Base-by-base conservation (phyloP, 2,797 vertebrate species). In the Ctenosaura bakeri region DNA sequence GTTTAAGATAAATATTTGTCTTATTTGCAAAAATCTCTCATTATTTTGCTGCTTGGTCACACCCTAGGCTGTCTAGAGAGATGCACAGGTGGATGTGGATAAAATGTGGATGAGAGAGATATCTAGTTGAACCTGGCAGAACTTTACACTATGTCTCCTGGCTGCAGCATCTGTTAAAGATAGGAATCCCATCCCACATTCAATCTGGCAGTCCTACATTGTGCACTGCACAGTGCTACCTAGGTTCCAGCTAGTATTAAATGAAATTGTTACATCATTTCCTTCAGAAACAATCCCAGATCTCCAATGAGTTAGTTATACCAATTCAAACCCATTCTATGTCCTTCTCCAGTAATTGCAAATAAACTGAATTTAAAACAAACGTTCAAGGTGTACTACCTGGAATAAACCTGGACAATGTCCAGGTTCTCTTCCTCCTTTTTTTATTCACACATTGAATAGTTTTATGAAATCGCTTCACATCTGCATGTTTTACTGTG, bases 11-110 rank as follows among this genome's bases (percentile, higher is more conserved):
- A 80, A 56, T 22, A 71, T 87, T 69, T 87, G 35, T 29, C 32
- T 74, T 54, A 85, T 83, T 90, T 83, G 50, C 5, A 90, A 38
- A 82, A 76, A 50, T 66, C 24, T 83, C 46, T 69, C 6, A 24
- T 78, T 87, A 42, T 35, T 83, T 16, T 12, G 32, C 26, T 64
- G 32, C 20, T 69, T 42, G 35, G 62, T n/a, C 50, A 46, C 56
- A n/a, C 71, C 50, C 26, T 59, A 83, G 71, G 79, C 80, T 87
- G 24, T 66, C 80, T 66, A 24, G 38, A 77, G 26, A 83, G 73
- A 87, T 54, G 22, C 71, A 77, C 76, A 22, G 77, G 80, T 46
- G 4, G 42, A 46, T 46, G 42, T 46, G 42, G 42, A 46, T 46
- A 46, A 46, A 46, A 46, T 46, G 42, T 46, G 42, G 42, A 46